Evolutionary conservation across 2,797 vertebrate genomes (phyloP).

Genomic region (Pantherophis alleghaniensis): DNA sequence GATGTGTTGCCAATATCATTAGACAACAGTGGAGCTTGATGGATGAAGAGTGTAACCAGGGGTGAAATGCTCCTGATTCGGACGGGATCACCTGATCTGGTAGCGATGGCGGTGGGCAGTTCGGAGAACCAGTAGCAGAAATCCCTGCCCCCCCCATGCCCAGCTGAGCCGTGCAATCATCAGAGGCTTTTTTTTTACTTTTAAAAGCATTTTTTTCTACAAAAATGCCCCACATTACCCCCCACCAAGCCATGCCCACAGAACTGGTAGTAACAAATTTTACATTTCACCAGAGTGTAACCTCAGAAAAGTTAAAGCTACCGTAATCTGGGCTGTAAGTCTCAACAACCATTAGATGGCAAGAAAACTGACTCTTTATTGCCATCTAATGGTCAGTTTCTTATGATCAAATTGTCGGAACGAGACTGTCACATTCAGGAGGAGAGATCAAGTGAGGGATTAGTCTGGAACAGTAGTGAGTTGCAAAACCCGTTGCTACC

Average conservation of each 20-base stretch:
- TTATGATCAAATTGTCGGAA: background rate
- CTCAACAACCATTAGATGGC: background rate
- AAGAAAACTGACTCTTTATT: background rate
- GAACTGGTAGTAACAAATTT: no score
- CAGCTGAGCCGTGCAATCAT: no score
- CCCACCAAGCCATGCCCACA: no score
- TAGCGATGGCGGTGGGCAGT: no score
- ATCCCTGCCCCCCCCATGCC: no score
- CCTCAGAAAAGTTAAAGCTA: background rate
- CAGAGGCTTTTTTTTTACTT: no score
- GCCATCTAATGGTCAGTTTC: background rate
- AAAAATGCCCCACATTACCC: no score
- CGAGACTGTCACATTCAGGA: background rate
- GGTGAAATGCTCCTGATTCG: no score
- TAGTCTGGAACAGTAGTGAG: background rate
- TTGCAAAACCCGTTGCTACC: no score
- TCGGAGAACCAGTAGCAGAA: no score
- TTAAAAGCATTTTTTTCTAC: no score
- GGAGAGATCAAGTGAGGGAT: background rate
- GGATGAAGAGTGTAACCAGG: background rate
- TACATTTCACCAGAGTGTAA: background rate
- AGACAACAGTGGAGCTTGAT: background rate
- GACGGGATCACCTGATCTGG: no score
- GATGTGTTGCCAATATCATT: background rate
- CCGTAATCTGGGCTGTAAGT: background rate